phyloP scores from a whole-genome alignment of 2,113 vertebrate genomes.

The Scolopax mira region DNA sequence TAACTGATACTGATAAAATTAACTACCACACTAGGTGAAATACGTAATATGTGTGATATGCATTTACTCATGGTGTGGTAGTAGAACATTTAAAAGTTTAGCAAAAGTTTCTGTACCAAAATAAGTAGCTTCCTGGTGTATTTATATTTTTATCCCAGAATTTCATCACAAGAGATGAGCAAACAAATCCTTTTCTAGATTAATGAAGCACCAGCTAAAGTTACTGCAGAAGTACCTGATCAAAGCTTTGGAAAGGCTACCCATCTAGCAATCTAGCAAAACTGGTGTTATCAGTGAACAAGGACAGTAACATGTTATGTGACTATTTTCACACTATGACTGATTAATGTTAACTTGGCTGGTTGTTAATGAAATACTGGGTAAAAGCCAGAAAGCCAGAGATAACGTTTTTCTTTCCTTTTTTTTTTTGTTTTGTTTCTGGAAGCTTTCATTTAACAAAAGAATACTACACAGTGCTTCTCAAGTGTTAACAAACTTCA shows the following conservation, averaged over 20 bases:
- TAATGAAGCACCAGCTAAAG: background rate
- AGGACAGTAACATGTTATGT: background rate
- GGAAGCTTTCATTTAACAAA: conserved; percentile 33
- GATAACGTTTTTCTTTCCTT: background rate
- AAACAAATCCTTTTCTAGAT: background rate
- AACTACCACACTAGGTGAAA: background rate
- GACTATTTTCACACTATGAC: background rate
- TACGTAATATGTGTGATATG: background rate
- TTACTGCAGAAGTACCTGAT: background rate
- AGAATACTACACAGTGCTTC: background rate
- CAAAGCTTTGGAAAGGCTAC: background rate
- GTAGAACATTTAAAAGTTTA: background rate
- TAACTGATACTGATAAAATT: background rate
- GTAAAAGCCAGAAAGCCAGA: background rate
- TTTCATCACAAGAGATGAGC: background rate
- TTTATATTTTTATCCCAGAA: background rate
- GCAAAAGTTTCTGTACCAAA: background rate
- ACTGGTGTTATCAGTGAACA: background rate
- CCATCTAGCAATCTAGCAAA: background rate
- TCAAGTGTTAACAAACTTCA: background rate
- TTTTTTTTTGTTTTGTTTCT: background rate
- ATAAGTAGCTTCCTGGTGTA: background rate
- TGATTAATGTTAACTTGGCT: conserved; percentile 15
- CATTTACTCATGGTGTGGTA: background rate
- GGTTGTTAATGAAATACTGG: background rate